Evolutionary conservation across 2,888 invertebrate species (phyloP).

Genomic region (Encarsia formosa): DNA sequence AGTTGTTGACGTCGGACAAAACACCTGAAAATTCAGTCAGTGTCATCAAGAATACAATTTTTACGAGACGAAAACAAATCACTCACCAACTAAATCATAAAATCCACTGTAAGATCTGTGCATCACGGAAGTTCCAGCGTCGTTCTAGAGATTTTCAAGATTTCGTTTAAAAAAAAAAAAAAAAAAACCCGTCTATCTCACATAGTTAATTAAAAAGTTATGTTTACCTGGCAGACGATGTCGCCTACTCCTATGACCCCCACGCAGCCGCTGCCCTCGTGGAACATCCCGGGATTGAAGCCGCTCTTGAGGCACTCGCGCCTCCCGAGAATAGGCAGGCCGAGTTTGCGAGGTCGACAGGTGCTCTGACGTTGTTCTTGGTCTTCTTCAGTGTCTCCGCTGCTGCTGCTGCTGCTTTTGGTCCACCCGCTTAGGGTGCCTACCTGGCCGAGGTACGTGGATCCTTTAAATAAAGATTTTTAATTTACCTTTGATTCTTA

Average conservation of each 20-base stretch:
- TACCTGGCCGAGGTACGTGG: conserved; percentile 54
- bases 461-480: no score
- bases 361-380: conserved; percentile 34
- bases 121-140: conserved; percentile 57
- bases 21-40: no score
- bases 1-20: conserved; percentile 54
- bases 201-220: not conserved
- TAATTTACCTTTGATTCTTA: no score
- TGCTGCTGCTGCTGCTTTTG: conserved; percentile 27
- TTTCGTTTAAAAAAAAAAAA: no score
- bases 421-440: conserved; percentile 54
- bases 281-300: conserved; percentile 43
- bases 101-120: conserved; percentile 52
- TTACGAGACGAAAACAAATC: not conserved
- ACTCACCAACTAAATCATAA: conserved; percentile 56
- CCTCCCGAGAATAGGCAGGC: conserved; percentile 54
- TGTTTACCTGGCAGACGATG: conserved; percentile 55
- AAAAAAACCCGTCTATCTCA: no score
- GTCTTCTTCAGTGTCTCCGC: conserved; percentile 10
- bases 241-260: conserved; percentile 55
- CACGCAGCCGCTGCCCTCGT: conserved; percentile 57
- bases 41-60: no score
- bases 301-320: conserved; percentile 51
- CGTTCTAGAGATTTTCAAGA: no score
- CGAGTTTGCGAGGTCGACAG: conserved; percentile 56